phyloP scores from a whole-genome alignment of 92 coral and sea anemone species.

The Porites divaricata region DNA sequence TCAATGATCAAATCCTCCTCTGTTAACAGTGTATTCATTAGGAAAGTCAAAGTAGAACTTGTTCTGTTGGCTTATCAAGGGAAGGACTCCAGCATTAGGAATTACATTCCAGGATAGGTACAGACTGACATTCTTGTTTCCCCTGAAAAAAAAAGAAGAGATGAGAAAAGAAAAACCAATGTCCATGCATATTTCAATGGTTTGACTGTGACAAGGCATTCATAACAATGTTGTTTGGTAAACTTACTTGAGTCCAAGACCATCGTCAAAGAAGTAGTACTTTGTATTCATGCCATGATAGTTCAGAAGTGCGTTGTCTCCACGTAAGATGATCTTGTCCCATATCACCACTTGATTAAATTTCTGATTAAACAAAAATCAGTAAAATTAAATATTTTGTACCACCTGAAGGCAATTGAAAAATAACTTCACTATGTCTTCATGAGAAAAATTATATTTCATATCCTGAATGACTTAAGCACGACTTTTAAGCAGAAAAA shows the following conservation, averaged over 20 bases:
- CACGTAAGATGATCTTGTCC: slow-evolving; percentile 95
- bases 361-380: slow-evolving; percentile 51
- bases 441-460: no score
- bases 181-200: no score
- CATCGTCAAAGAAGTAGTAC: slow-evolving; percentile 99
- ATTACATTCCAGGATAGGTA: slow-evolving; percentile 96
- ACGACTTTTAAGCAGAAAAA: no score
- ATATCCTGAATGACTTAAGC: no score
- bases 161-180: background rate
- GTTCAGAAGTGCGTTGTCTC: slow-evolving; percentile 79
- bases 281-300: slow-evolving; percentile 89
- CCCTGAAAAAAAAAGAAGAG: slow-evolving; percentile 61
- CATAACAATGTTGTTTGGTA: background rate
- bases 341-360: slow-evolving; percentile 95
- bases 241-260: slow-evolving; percentile 89
- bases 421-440: no score
- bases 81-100: slow-evolving; percentile 96
- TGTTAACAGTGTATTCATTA: slow-evolving; percentile 73
- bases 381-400: no score
- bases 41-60: slow-evolving; percentile 90
- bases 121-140: slow-evolving; percentile 85
- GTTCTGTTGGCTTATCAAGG: slow-evolving; percentile 64
- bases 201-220: background rate
- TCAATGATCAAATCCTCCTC: slow-evolving; percentile 46
- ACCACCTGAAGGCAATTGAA: no score